Evolutionary conservation across 2,888 invertebrate species (phyloP).

Genomic region (Coelogynopora nodosa): DNA sequence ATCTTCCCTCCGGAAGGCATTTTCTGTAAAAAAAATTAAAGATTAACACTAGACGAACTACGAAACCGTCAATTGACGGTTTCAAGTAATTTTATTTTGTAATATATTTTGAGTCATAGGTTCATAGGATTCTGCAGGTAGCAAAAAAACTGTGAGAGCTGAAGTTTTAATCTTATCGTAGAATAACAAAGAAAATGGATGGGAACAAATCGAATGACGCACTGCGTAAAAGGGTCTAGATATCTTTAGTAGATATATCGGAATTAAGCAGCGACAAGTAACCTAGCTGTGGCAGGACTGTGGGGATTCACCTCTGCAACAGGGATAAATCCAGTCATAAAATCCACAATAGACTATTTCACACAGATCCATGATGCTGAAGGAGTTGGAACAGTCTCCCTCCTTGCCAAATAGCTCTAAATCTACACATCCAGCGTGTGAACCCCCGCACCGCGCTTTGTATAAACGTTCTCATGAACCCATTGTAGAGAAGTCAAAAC

Average conservation of each 20-base stretch:
- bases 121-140: neutral
- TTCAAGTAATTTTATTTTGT: neutral
- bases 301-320: constrained; percentile 44
- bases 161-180: too few relatives aligned
- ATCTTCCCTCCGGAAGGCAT: too few relatives aligned
- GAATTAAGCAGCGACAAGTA: constrained; percentile 39
- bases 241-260: neutral
- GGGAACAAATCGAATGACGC: neutral
- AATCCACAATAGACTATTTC: constrained; percentile 45
- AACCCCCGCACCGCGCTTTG: neutral
- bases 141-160: neutral
- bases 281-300: constrained; percentile 37
- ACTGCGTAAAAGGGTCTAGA: neutral
- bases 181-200: too few relatives aligned
- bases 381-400: neutral
- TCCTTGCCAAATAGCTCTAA: neutral
- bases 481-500: neutral
- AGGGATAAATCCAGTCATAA: constrained; percentile 33
- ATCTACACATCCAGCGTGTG: neutral
- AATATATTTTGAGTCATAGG: neutral
- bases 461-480: neutral
- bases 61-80: too few relatives aligned
- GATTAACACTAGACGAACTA: too few relatives aligned
- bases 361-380: constrained; percentile 42
- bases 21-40: too few relatives aligned